Conservation (phyloP, 2,888 invertebrate genomes). For the Eupithecia exiguata region DNA sequence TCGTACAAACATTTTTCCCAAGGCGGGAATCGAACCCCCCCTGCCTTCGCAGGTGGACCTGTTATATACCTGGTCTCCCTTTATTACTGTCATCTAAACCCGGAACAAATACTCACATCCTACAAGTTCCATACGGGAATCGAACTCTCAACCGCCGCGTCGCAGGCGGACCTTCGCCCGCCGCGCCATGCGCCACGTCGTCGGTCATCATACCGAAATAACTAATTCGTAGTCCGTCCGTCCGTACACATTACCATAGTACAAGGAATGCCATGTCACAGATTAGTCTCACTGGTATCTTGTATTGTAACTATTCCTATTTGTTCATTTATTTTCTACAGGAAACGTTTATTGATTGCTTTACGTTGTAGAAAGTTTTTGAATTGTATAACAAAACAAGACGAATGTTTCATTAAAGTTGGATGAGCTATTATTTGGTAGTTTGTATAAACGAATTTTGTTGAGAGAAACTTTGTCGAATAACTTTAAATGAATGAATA, state of each 20-base stretch:
- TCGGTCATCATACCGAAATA: background rate
- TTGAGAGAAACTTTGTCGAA: background rate
- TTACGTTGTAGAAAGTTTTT: constrained; percentile 14
- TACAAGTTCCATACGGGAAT: too few species aligned
- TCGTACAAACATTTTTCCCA: too few species aligned
- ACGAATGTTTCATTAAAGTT: background rate
- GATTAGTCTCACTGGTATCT: constrained; percentile 25
- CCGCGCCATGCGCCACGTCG: too few species aligned
- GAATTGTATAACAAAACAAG: background rate
- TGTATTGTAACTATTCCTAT: background rate
- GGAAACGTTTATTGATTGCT: constrained; percentile 31
- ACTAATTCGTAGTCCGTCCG: background rate
- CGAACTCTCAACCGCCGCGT: too few species aligned
- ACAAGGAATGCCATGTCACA: constrained; percentile 45
- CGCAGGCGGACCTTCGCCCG: too few species aligned
- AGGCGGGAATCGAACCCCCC: too few species aligned
- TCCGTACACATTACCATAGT: constrained; percentile 50
- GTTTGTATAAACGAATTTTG: background rate
- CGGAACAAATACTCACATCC: too few species aligned
- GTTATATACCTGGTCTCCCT: too few species aligned
- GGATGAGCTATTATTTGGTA: background rate
- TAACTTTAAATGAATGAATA: background rate
- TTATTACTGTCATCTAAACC: too few species aligned
- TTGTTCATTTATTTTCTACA: constrained; percentile 26
- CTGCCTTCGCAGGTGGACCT: too few species aligned